Evolutionary conservation across 2,113 vertebrate species (phyloP).

Genomic region (Nettapus auritus): DNA sequence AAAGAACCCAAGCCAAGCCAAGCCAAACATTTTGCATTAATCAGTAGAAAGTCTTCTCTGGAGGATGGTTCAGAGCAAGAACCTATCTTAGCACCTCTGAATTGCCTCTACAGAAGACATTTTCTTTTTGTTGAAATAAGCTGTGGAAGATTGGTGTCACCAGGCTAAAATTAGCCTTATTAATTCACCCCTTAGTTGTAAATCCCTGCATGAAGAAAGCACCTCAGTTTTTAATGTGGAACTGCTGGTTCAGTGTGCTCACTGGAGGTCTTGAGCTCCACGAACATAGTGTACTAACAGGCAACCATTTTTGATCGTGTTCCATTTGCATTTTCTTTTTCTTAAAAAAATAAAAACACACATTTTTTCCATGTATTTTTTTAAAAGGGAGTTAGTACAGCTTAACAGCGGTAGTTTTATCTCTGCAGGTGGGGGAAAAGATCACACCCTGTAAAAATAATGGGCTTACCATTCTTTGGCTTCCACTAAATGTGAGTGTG

Average conservation of each 20-base stretch:
- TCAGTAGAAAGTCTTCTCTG: not conserved
- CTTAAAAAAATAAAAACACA: not conserved
- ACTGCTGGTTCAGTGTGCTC: not conserved
- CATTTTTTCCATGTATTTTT: not conserved
- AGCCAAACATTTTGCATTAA: not conserved
- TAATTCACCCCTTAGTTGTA: not conserved
- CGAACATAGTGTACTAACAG: not conserved
- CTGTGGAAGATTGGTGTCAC: not conserved
- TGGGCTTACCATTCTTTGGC: constrained; percentile 34
- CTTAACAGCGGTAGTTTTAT: constrained; percentile 10
- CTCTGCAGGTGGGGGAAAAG: constrained; percentile 46
- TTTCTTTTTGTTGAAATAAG: constrained; percentile 7
- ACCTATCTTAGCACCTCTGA: not conserved
- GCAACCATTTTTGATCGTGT: not conserved
- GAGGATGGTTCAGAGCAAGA: not conserved
- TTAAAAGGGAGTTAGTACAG: not conserved
- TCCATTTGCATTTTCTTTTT: constrained; percentile 4
- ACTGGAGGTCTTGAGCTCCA: not conserved
- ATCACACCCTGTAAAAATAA: constrained; percentile 61
- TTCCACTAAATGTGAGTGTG: constrained; percentile 8
- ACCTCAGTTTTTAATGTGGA: not conserved
- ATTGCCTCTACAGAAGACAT: not conserved
- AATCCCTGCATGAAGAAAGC: not conserved
- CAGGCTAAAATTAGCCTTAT: not conserved
- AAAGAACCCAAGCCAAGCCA: not conserved